These are phyloP conservation scores for Crotalus horridus DNA, from an alignment of 2,113 vertebrate species.

Conservation along the genomic window DNA sequence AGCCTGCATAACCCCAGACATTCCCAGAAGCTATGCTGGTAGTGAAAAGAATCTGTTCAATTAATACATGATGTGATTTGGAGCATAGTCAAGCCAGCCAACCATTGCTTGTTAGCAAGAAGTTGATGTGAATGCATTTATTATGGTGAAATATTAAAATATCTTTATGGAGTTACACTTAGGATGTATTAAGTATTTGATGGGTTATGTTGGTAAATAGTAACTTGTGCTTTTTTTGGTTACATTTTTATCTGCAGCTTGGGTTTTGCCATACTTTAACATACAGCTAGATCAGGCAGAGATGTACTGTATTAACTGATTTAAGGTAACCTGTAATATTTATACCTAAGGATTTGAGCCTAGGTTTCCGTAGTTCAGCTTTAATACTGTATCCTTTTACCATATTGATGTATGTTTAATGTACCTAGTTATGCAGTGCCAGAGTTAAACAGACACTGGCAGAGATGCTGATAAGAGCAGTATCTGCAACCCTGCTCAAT, in stretches of 20 bases:
- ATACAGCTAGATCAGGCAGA: background rate
- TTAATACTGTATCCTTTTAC: background rate
- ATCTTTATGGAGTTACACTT: background rate
- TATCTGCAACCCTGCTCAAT: background rate
- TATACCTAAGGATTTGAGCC: background rate
- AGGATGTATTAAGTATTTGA: background rate
- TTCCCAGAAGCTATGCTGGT: background rate
- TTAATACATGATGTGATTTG: background rate
- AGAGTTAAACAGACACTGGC: background rate
- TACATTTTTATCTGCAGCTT: background rate
- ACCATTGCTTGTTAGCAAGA: background rate
- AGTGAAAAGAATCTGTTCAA: no score
- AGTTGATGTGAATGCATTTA: background rate
- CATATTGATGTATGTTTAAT: background rate
- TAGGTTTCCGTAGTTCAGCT: background rate
- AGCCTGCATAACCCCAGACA: no score
- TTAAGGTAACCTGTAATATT: background rate
- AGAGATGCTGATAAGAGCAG: background rate
- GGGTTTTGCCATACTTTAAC: background rate
- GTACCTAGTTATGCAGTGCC: background rate
- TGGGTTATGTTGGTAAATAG: background rate
- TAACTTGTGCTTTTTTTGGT: background rate
- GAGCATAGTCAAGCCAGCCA: background rate
- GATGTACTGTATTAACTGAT: background rate
- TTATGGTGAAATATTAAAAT: background rate